Base-by-base conservation (phyloP, 2,888 invertebrate genomes). In the Macrosoma leucophasiata region DNA sequence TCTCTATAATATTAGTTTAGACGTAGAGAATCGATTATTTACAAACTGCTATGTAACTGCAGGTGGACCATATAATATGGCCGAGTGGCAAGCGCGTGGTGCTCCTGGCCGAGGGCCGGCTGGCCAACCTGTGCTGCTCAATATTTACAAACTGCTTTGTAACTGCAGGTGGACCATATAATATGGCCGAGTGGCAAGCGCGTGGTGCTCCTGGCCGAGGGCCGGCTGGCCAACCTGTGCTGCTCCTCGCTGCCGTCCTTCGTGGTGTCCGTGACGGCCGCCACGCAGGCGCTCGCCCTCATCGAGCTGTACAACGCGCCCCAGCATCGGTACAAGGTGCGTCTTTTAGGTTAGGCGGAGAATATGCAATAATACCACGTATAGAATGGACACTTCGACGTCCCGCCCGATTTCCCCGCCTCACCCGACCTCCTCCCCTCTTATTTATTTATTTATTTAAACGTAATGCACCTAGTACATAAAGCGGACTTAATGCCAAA, bases 251-350 rank as follows among this genome's bases (percentile, higher is more conserved):
- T 98, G 62, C 97, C 98, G 4, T 98, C 97, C 13, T 97, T 98
- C 84, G 97, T 98, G 48, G 97, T 98, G 33, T 98, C 98, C 14
- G 97, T 98, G 55, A 98, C 98, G 18, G 96, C 97, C 2, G 95
- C 96, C 40, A 98, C 98, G 20, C 98, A 98, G 85, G 97, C 97
- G 6, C 82, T 98, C 43, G 98, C 98, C 13, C 87, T 98, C 45
- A 98, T 98, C 58, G 98, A 98, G 82, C 86, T 98, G 22, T 98
- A 95, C 66, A 98, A 98, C 84, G 98, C 98, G 5, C 98, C 98
- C 8, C 85, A 90, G 28, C 96, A 96, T 21, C 88, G 98, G 40
- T 98, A 98, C 77, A 98, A 97, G 84, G 91, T 77, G 26, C 45
- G 49, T 33, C 5, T n/a, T n/a, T n/a, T n/a, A n/a, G n/a, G n/a